These are phyloP conservation scores for Orchesellides sinensis DNA, from an alignment of 2,888 invertebrate species.

Conservation along the genomic window DNA sequence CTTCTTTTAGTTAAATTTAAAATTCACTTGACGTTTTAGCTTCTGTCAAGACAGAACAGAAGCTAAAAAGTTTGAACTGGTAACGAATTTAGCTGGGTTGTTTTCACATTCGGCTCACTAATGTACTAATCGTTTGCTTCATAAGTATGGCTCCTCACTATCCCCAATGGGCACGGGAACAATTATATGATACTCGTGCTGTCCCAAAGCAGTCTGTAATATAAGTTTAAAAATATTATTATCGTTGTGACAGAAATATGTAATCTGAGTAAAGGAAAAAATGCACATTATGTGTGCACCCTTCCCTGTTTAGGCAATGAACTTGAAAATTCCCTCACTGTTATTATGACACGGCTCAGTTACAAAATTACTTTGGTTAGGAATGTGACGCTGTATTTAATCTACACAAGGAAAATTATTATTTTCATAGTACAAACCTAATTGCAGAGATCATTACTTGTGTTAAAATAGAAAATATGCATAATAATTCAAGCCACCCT, in stretches of 20 bases:
- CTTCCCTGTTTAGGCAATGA: constrained; percentile 38
- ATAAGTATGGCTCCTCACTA: too few relatives aligned
- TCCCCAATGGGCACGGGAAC: too few relatives aligned
- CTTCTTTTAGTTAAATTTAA: too few relatives aligned
- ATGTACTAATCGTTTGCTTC: too few relatives aligned
- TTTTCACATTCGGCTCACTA: too few relatives aligned
- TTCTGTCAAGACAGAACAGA: too few relatives aligned
- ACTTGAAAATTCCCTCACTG: constrained; percentile 48
- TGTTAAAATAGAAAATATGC: neutral
- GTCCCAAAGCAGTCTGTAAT: too few relatives aligned
- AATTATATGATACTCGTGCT: too few relatives aligned
- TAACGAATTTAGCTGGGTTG: too few relatives aligned
- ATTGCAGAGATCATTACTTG: constrained; percentile 59
- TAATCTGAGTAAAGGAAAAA: neutral
- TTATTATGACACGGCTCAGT: neutral
- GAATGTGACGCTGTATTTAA: neutral
- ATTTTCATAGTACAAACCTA: constrained; percentile 58
- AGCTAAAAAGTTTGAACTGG: too few relatives aligned
- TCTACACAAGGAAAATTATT: constrained; percentile 8
- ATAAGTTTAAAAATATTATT: neutral
- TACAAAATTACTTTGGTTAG: neutral
- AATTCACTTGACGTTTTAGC: too few relatives aligned
- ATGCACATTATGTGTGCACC: neutral
- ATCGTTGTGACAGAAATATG: neutral
- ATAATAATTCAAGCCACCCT: neutral